Evolutionary conservation across 2,113 vertebrate species (phyloP).

Genomic region (Callionymus lyra): DNA sequence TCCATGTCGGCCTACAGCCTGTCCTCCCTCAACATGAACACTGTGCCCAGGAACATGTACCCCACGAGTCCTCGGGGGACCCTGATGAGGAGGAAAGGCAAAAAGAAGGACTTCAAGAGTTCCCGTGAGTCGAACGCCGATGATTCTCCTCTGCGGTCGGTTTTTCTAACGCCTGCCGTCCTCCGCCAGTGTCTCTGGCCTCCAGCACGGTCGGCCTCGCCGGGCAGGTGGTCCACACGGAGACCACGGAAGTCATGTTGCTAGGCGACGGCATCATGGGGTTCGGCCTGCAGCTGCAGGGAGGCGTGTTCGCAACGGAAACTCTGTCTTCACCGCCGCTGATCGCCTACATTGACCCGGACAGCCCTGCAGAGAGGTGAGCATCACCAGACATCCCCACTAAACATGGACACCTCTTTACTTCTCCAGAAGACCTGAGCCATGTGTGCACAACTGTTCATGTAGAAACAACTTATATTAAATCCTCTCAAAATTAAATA

Average conservation of each 20-base stretch:
- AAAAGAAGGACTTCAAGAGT: constrained; percentile 99
- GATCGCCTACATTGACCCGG: constrained; percentile 93
- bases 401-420: no score
- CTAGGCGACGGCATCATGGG: constrained; percentile 86
- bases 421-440: no score
- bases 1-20: constrained; percentile 98
- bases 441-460: no score
- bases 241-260: constrained; percentile 88
- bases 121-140: constrained; percentile 78
- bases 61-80: constrained; percentile 91
- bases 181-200: constrained; percentile 82
- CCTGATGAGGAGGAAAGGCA: constrained; percentile 89
- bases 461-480: no score
- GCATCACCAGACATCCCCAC: not conserved
- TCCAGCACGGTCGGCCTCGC: constrained; percentile 92
- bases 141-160: no score
- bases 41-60: constrained; percentile 91
- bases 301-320: constrained; percentile 93
- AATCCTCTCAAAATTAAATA: no score
- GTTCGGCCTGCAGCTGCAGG: constrained; percentile 95
- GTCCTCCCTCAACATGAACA: constrained; percentile 94
- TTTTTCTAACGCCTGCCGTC: no score
- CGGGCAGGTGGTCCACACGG: constrained; percentile 96
- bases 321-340: constrained; percentile 94
- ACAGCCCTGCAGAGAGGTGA: constrained; percentile 93